phyloP scores from a whole-genome alignment of 64 coral and sea anemone species.

The Pocillopora verrucosa region DNA sequence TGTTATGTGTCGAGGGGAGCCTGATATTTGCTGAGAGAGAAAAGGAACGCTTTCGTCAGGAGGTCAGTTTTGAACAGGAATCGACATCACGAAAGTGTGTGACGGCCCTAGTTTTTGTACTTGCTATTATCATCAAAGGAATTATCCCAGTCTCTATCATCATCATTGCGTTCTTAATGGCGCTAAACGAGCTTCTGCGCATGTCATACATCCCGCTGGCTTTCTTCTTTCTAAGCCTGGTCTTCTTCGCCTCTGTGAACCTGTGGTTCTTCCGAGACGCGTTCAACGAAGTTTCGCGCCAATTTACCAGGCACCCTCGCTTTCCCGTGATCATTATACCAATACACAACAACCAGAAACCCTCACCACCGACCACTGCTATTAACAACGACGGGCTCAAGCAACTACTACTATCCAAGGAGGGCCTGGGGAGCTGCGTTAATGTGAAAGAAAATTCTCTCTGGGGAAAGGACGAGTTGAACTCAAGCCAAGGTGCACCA shows the following conservation, averaged over 20 bases:
- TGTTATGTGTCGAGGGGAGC: conserved; percentile 59
- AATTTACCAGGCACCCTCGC: conserved; percentile 15
- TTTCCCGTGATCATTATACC: background rate
- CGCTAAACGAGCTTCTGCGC: conserved; percentile 55
- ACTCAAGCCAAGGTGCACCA: conserved; percentile 25
- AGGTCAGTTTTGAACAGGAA: conserved; percentile 9
- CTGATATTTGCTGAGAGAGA: conserved; percentile 73
- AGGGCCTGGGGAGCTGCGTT: conserved; percentile 39
- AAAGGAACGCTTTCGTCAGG: conserved; percentile 57
- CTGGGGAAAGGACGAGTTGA: conserved; percentile 57
- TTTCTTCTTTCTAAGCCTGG: conserved; percentile 85
- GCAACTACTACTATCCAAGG: conserved; percentile 35
- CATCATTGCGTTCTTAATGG: conserved; percentile 42
- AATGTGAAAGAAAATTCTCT: conserved; percentile 77
- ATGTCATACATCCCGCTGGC: conserved; percentile 87
- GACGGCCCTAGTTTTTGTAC: conserved; percentile 14
- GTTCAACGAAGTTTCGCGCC: conserved; percentile 35
- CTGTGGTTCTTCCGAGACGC: conserved; percentile 88
- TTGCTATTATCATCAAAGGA: conserved; percentile 61
- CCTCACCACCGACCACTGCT: conserved; percentile 2
- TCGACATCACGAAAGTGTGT: conserved; percentile 41
- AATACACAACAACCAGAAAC: background rate
- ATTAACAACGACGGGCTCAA: conserved; percentile 78
- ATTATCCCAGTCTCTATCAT: conserved; percentile 59
- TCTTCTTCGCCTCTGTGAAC: conserved; percentile 81